Conservation (phyloP, 2,113 vertebrate genomes). For the Bubalus kerabau region DNA sequence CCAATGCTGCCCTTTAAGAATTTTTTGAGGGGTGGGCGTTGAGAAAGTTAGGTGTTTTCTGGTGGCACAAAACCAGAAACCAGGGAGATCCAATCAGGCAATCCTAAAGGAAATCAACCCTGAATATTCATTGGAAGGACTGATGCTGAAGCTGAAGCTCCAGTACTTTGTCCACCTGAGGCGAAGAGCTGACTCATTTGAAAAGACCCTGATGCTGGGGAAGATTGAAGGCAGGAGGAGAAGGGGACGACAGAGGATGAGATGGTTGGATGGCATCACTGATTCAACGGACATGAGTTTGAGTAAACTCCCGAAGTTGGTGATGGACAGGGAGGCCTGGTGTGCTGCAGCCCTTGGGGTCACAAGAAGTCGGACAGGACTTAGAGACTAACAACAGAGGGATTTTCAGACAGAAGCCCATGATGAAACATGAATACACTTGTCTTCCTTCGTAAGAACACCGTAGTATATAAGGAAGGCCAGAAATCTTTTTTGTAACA, state of each 20-base stretch:
- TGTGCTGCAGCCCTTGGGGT: not conserved
- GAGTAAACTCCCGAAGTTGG: not conserved
- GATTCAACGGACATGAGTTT: not conserved
- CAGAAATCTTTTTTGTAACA: not conserved
- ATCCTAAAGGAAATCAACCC: not conserved
- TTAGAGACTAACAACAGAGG: not conserved
- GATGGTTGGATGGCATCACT: not conserved
- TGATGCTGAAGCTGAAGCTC: not conserved
- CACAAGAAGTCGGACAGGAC: accelerated
- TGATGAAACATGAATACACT: not conserved
- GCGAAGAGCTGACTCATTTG: not conserved
- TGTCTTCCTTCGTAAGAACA: not conserved
- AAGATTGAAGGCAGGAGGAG: not conserved
- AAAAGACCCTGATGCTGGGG: not conserved
- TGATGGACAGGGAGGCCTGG: not conserved
- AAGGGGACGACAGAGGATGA: not conserved
- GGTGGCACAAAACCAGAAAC: not conserved
- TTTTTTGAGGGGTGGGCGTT: not conserved
- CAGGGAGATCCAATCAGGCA: no score
- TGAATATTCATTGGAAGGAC: not conserved
- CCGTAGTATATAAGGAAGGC: not conserved
- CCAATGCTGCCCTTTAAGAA: accelerated
- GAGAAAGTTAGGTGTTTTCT: not conserved
- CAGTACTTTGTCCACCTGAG: not conserved
- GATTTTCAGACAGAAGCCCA: not conserved